phyloP scores from a whole-genome alignment of 2,113 vertebrate species.

The Turdus rufiventris region DNA sequence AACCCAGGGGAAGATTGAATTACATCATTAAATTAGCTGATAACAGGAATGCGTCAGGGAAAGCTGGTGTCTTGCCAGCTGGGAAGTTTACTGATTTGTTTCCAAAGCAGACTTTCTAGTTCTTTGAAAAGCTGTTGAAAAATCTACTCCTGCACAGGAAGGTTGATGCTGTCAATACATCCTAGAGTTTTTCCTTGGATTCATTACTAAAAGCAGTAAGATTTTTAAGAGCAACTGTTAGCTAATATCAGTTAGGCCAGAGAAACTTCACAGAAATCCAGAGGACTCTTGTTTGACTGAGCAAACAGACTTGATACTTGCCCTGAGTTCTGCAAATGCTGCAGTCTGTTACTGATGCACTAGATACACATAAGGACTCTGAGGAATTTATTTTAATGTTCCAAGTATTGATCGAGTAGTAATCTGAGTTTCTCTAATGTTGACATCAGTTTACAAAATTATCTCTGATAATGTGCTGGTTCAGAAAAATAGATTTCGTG shows the following conservation, averaged over 20 bases:
- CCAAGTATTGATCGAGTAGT: not conserved
- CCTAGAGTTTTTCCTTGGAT: not conserved
- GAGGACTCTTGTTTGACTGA: not conserved
- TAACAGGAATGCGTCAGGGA: not conserved
- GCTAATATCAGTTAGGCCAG: not conserved
- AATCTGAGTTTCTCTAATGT: not conserved
- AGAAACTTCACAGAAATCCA: not conserved
- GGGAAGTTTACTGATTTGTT: not conserved
- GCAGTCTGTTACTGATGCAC: not conserved
- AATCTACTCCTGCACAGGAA: not conserved
- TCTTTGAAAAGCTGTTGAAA: not conserved
- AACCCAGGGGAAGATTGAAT: not conserved
- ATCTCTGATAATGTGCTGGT: conserved; percentile 4
- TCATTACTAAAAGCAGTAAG: not conserved
- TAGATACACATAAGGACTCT: not conserved
- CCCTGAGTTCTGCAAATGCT: conserved; percentile 6
- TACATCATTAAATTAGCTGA: not conserved
- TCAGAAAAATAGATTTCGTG: not conserved
- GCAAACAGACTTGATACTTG: not conserved
- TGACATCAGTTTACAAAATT: conserved; percentile 15
- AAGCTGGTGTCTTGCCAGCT: not conserved
- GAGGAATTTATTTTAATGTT: conserved; percentile 20
- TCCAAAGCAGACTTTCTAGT: not conserved
- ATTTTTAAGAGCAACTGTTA: not conserved
- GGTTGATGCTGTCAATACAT: not conserved